Evolutionary conservation across 2,113 vertebrate species (phyloP), one percentile per base, ranked within the genome.

Genomic region (Phalacrocorax aristotelis): DNA sequence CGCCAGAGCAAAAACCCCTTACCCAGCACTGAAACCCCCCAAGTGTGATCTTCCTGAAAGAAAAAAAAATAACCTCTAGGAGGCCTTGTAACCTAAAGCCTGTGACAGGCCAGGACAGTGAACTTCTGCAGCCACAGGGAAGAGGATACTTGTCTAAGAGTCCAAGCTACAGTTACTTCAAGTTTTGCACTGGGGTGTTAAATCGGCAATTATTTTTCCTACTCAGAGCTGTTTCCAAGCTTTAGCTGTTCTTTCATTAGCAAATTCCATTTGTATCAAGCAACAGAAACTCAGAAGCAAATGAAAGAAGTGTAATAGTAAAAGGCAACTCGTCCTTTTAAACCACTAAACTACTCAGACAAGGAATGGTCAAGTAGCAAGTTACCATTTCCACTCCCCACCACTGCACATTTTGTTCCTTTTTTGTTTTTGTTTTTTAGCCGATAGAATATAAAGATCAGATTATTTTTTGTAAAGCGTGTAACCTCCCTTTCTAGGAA

Each of bases 261-360:
- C 85, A 96, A 96, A 96, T 95, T 75, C 89, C 78, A n/a, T 69
- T 76, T 81, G 89, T 80, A 88, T 12, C 34, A 74, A 87, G 88
- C 84, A 88, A 94, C 9, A 84, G 87, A 95, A 96, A 96, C 34
- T 69, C 48, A 70, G 83, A 93, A 94, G 78, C 69, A 79, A 97
- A 89, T 4, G 27, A 79, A 91, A 80, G 34, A 86, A 96, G 72
- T 34, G 26, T 83, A 14, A 91, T 9, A 78, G 65, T 49, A 54
- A 94, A 97, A 96, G 92, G 77, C 54, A 95, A 68, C 60, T 81
- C 76, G 68, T 72, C 70, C 27, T 42, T 49, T 76, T 52, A 9
- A 83, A 64, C 80, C 80, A 57, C 82, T 38, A 79, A 48, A 44
- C 72, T 90, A 72, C 86, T 93, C 7, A 1, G 74, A 93, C 72